Percentiles rank a stretch among this genome's conserved stretches.
phyloP scores from a whole-genome alignment of 1,140 invertebrate species.

The Papilio helenus region DNA sequence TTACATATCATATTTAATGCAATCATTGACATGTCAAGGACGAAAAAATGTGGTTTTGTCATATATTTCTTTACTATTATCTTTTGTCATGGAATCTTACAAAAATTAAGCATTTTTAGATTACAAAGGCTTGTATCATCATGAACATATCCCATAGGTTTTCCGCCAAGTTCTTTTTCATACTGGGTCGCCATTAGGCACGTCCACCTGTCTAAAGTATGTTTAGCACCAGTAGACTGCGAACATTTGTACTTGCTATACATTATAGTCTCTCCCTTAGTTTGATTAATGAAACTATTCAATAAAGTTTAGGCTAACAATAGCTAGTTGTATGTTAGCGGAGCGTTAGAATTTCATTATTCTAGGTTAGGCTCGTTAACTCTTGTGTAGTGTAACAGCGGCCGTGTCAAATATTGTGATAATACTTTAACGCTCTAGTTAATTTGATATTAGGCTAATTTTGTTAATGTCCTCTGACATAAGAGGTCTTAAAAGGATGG shows the following conservation, averaged over 20 bases:
- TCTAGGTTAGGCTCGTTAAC: conserved; percentile 23
- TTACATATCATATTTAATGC: background rate
- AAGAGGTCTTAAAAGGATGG: background rate
- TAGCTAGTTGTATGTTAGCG: background rate
- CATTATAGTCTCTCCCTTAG: background rate
- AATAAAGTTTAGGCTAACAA: background rate
- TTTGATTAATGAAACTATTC: conserved; percentile 8
- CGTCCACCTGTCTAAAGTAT: background rate
- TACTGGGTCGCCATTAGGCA: background rate
- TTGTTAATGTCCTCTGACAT: background rate
- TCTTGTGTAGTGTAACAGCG: conserved; percentile 3
- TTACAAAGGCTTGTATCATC: too few species aligned
- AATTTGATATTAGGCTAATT: conserved; percentile 16
- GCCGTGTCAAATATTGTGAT: conserved; percentile 4
- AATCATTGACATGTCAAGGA: background rate
- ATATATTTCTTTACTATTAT: too few species aligned
- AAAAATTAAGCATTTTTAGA: too few species aligned
- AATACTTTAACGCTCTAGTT: conserved; percentile 5
- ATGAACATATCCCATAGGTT: too few species aligned
- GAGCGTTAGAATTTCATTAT: conserved; percentile 20
- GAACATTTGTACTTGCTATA: background rate
- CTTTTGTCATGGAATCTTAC: too few species aligned
- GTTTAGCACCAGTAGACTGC: background rate
- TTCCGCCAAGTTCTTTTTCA: background rate
- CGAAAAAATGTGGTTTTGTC: too few species aligned